Conservation (phyloP, 2,888 invertebrate genomes). For the Sympetrum striolatum region DNA sequence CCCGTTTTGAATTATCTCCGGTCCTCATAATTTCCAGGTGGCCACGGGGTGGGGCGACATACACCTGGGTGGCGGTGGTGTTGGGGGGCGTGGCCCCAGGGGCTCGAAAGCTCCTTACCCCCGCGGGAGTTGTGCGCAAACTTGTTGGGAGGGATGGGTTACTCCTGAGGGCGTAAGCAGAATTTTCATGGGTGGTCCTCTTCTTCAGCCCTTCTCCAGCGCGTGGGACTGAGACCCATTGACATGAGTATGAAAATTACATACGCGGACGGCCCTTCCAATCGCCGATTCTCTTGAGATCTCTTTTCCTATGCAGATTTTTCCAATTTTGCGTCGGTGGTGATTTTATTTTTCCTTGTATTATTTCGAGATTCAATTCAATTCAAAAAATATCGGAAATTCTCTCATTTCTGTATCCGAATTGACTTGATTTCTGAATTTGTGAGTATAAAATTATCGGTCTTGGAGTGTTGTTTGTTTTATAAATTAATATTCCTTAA, state of each 20-base stretch:
- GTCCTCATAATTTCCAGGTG: not conserved
- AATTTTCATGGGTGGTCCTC: not conserved
- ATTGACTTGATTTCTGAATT: too few species aligned
- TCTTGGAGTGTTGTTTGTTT: too few species aligned
- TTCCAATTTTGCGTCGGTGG: too few species aligned
- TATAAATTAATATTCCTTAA: too few species aligned
- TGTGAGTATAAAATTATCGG: too few species aligned
- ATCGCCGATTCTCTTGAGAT: too few species aligned
- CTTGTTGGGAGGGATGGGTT: not conserved
- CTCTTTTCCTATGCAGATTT: too few species aligned
- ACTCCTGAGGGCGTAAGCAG: not conserved
- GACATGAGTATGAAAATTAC: not conserved
- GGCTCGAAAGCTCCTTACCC: not conserved
- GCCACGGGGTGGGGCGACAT: not conserved
- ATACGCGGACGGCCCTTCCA: not conserved
- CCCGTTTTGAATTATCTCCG: not conserved
- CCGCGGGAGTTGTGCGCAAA: not conserved
- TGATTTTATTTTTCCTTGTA: too few species aligned
- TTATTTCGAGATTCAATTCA: too few species aligned
- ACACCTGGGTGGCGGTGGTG: conserved; percentile 6
- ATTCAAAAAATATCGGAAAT: too few species aligned
- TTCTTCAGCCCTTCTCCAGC: not conserved
- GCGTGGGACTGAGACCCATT: not conserved
- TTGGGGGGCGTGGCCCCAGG: not conserved
- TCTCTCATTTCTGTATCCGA: too few species aligned